phyloP scores from a whole-genome alignment of 2,113 vertebrate genomes.

The Ptychochromis oligacanthus region DNA sequence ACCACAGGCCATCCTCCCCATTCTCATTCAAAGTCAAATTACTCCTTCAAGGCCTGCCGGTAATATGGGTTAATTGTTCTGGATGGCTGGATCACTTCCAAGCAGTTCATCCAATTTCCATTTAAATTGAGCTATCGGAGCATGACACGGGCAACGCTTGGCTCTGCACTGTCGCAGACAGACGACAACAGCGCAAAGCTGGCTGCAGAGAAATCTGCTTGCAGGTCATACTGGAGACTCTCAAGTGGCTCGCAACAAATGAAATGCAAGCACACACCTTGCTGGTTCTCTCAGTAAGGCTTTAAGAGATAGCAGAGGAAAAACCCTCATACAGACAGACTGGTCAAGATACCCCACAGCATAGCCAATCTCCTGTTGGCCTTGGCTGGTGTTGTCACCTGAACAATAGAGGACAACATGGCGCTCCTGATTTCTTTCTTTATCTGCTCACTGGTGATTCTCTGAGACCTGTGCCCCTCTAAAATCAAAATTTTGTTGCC shows the following conservation, averaged over 20 bases:
- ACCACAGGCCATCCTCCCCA: slow-evolving; percentile 36
- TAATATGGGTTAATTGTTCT: slow-evolving; percentile 82
- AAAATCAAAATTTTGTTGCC: not conserved
- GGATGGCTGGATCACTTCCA: slow-evolving; percentile 82
- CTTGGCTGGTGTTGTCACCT: slow-evolving; percentile 15
- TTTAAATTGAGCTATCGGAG: slow-evolving; percentile 80
- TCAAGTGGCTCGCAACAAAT: slow-evolving; percentile 42
- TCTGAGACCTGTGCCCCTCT: not conserved
- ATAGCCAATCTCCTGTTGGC: slow-evolving; percentile 15
- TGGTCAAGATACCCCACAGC: slow-evolving; percentile 16
- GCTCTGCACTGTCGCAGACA: slow-evolving; percentile 49
- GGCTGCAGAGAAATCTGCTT: slow-evolving; percentile 63
- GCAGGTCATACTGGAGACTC: slow-evolving; percentile 50
- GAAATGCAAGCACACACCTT: slow-evolving; percentile 50
- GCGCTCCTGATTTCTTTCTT: slow-evolving; percentile 23
- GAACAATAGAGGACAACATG: slow-evolving; percentile 18
- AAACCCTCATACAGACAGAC: slow-evolving; percentile 12
- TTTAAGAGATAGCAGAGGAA: slow-evolving; percentile 30
- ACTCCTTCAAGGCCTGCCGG: slow-evolving; percentile 71
- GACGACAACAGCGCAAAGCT: slow-evolving; percentile 32
- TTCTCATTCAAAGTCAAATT: slow-evolving; percentile 74
- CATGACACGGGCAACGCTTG: slow-evolving; percentile 63
- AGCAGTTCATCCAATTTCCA: slow-evolving; percentile 82
- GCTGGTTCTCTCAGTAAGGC: slow-evolving; percentile 35
- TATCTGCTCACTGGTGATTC: not conserved